Evolutionary conservation across 2,797 vertebrate species (phyloP).

Genomic region (Chromobotia macracanthus): DNA sequence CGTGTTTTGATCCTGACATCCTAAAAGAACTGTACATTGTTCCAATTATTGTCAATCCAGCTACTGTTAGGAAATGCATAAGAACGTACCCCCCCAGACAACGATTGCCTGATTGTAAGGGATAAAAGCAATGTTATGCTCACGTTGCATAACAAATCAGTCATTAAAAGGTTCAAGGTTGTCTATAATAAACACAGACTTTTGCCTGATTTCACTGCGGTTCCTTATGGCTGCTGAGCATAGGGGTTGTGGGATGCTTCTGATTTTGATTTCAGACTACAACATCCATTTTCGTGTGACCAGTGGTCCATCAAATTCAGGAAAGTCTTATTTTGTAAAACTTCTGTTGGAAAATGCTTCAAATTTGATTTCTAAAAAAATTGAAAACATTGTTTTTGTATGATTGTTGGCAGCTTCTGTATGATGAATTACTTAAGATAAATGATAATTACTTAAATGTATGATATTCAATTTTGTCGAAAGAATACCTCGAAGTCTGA

Average conservation of each 20-base stretch:
- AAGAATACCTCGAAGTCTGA: background rate
- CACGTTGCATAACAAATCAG: too few relatives aligned
- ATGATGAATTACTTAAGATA: background rate
- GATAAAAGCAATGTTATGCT: too few relatives aligned
- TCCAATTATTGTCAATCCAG: too few relatives aligned
- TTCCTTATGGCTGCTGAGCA: background rate
- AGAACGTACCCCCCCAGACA: too few relatives aligned
- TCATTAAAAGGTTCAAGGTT: background rate
- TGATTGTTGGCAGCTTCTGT: conserved; percentile 23
- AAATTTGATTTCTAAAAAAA: background rate
- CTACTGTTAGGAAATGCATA: too few relatives aligned
- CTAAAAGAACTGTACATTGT: too few relatives aligned
- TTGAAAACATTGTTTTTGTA: background rate
- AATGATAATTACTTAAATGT: too few relatives aligned
- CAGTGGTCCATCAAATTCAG: fast-evolving
- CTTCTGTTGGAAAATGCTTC: too few relatives aligned
- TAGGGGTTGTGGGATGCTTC: background rate
- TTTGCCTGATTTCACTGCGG: background rate
- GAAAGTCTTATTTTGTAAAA: too few relatives aligned
- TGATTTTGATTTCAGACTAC: background rate
- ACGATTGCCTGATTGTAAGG: too few relatives aligned
- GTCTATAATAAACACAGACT: too few relatives aligned
- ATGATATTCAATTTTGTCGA: background rate
- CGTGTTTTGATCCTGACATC: too few relatives aligned
- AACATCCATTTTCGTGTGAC: background rate